These are phyloP conservation scores for Galerucella nymphaeae DNA, from an alignment of 2,888 invertebrate species.

Conservation along the genomic window DNA sequence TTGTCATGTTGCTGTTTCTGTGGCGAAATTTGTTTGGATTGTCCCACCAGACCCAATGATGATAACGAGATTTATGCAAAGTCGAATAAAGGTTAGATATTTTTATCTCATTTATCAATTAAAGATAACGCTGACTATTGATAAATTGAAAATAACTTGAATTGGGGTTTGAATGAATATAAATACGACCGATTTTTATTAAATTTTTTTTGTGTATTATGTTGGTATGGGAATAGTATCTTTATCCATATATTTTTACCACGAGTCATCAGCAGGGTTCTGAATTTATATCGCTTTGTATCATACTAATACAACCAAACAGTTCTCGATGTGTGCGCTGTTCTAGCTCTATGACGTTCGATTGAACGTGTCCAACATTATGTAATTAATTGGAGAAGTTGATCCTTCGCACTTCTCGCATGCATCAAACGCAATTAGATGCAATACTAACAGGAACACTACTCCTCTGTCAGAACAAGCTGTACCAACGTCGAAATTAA, in stretches of 20 bases:
- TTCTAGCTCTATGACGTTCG: neutral
- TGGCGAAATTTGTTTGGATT: neutral
- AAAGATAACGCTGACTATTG: neutral
- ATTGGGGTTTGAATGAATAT: too few relatives aligned
- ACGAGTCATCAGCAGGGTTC: too few relatives aligned
- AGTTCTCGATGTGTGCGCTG: neutral
- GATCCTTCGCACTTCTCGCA: constrained; percentile 5
- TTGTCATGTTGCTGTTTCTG: neutral
- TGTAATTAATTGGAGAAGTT: neutral
- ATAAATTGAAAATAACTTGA: too few relatives aligned
- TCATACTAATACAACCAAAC: constrained; percentile 4
- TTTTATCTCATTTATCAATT: neutral
- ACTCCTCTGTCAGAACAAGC: neutral
- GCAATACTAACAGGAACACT: neutral
- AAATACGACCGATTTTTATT: too few relatives aligned
- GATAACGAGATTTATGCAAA: neutral
- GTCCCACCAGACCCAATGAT: neutral
- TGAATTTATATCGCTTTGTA: neutral
- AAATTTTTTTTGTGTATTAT: too few relatives aligned
- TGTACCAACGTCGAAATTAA: neutral
- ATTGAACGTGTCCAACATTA: constrained; percentile 2
- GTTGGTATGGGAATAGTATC: too few relatives aligned
- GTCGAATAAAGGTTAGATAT: neutral
- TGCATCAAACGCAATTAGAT: constrained; percentile 2
- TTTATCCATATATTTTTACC: too few relatives aligned